Conservation (phyloP, 2,113 vertebrate species). For the Tragelaphus buxtoni region DNA sequence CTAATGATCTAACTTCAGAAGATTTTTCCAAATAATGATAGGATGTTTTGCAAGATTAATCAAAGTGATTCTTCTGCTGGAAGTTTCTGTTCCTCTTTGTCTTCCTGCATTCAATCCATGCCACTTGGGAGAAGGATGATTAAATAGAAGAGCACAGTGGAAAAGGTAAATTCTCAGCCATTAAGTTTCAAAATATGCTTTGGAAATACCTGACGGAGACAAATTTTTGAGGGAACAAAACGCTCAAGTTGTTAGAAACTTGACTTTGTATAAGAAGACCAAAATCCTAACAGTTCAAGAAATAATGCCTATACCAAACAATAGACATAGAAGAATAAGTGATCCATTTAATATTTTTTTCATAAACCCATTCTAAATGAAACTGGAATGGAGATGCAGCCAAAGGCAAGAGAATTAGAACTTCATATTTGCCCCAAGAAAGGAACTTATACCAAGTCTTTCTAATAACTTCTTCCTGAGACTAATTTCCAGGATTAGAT, state of each 20-base stretch:
- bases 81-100: background rate
- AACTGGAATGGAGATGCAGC: background rate
- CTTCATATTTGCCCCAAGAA: background rate
- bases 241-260: background rate
- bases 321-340: background rate
- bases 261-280: background rate
- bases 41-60: background rate
- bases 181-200: conserved; percentile 4
- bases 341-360: background rate
- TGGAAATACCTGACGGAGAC: background rate
- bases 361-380: background rate
- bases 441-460: background rate
- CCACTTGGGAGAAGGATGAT: background rate
- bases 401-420: background rate
- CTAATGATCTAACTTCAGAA: background rate
- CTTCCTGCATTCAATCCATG: background rate
- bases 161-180: background rate
- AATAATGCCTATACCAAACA: background rate
- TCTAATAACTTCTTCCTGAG: background rate
- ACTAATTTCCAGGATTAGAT: background rate
- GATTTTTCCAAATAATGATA: background rate
- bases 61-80: background rate
- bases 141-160: background rate
- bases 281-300: background rate
- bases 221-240: background rate